Base-by-base conservation (phyloP, 1,140 invertebrate genomes). In the Atopsyche davidsoni region DNA sequence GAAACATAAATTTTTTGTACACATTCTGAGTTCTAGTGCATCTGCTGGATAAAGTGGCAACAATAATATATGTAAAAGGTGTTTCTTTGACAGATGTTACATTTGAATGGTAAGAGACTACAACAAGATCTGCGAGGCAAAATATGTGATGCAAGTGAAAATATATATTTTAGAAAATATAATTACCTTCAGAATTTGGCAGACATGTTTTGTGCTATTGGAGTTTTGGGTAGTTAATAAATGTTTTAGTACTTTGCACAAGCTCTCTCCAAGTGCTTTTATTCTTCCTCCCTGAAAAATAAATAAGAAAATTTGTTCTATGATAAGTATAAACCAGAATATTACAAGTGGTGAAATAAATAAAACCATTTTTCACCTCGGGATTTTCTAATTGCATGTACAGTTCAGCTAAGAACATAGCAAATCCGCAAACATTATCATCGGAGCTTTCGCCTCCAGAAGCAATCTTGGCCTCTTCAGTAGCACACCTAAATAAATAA, bases 341-440 rank as follows among this genome's bases (percentile, higher is more conserved):
- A 28, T 28, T 28, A 28, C 25, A 7, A n/a, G n/a, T 28, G 24
- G 24, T 45, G 13, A 16, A 13, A 46, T 4, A 28, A 23, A 51
- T 38, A 36, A 44, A 43, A 21, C 40, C n/a, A 43, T 44, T 10
- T 32, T 28, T 10, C 46, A 74, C 72, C 62, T 74, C 68, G 54
- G 61, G 70, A 49, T 74, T 67, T 48, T 74, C 72, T 16, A 74
- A 62, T 53, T 74, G 72, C 23, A 70, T 74, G 49, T 74, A 74
- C 31, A 74, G 68, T 60, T 74, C 72, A 28, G 70, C 72, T n/a
- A 74, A 62, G 51, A 74, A 74, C 72, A 74, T 74, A 4, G 72
- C 72, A 61, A 74, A 74, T 2, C 72, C 72, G 4, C 72, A 64
- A 62, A 72, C 67, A 48, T 72, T 70, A 31, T 74, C 69, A 39